Evolutionary conservation across 2,888 invertebrate genomes (phyloP).

Genomic region (Margaritifera margaritifera): DNA sequence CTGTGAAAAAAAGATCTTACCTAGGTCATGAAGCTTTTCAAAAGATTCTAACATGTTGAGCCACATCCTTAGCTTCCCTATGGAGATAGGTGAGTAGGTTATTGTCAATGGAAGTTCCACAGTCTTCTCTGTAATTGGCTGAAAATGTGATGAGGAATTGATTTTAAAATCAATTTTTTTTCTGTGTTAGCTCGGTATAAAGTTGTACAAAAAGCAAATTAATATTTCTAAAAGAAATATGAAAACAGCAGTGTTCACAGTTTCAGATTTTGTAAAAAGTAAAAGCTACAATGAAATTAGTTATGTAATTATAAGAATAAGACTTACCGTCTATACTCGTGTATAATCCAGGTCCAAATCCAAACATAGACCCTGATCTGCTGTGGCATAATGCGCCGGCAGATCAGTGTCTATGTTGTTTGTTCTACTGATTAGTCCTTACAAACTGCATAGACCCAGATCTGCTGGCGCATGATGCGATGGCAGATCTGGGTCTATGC

Average conservation of each 20-base stretch:
- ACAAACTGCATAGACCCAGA: too few relatives aligned
- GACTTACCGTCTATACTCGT: too few relatives aligned
- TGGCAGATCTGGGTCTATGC: too few relatives aligned
- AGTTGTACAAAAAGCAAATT: not conserved
- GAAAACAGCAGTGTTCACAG: not conserved
- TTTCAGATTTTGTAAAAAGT: not conserved
- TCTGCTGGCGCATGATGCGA: too few relatives aligned
- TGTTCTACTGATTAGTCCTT: too few relatives aligned
- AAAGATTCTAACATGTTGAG: constrained; percentile 70
- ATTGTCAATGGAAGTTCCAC: constrained; percentile 80
- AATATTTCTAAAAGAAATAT: not conserved
- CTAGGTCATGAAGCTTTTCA: constrained; percentile 75
- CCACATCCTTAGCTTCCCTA: constrained; percentile 79
- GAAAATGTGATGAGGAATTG: constrained; percentile 12
- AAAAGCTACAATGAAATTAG: not conserved
- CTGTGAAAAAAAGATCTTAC: constrained; percentile 36
- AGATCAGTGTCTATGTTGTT: too few relatives aligned
- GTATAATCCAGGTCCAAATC: too few relatives aligned
- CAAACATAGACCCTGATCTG: too few relatives aligned
- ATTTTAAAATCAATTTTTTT: not conserved
- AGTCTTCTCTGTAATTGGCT: constrained; percentile 63
- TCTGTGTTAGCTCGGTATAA: not conserved
- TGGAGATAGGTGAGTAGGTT: constrained; percentile 83
- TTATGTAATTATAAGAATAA: constrained; percentile 1
- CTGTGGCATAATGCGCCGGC: too few relatives aligned